Evolutionary conservation across 2,797 vertebrate species (phyloP).

Genomic region (Sciaenops ocellatus): DNA sequence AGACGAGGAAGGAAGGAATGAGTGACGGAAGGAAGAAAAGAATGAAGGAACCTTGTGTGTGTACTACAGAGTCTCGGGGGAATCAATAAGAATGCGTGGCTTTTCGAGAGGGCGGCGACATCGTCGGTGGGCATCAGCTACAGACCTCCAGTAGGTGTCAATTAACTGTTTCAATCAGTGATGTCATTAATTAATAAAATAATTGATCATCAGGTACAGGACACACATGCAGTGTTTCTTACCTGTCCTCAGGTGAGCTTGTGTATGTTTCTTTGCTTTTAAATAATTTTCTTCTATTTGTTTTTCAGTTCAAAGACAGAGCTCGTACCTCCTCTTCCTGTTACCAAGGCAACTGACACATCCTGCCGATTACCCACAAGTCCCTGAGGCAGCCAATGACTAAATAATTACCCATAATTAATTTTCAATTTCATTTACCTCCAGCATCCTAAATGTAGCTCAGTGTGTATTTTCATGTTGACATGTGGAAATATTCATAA

Average conservation of each 20-base stretch:
- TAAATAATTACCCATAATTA: not conserved
- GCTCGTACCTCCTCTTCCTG: conserved; percentile 48
- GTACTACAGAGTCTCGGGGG: conserved; percentile 11
- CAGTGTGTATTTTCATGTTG: too few species aligned
- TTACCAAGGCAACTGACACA: conserved; percentile 32
- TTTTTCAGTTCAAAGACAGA: conserved; percentile 15
- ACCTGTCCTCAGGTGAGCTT: not conserved
- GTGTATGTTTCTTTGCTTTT: not conserved
- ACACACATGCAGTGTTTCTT: too few species aligned
- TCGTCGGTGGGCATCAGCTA: conserved; percentile 19
- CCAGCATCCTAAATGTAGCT: too few species aligned
- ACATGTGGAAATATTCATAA: too few species aligned
- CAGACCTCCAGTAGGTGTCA: conserved; percentile 32
- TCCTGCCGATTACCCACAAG: not conserved
- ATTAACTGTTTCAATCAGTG: not conserved
- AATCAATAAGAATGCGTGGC: conserved; percentile 5
- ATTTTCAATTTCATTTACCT: not conserved
- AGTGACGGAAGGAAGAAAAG: not conserved
- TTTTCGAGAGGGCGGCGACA: conserved; percentile 8
- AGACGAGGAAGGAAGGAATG: not conserved
- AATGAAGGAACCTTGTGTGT: not conserved
- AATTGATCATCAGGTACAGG: not conserved
- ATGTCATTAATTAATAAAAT: not conserved
- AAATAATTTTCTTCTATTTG: not conserved
- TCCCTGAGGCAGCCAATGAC: conserved; percentile 2